phyloP scores from a whole-genome alignment of 2,113 vertebrate genomes.

The Madoqua kirkii region DNA sequence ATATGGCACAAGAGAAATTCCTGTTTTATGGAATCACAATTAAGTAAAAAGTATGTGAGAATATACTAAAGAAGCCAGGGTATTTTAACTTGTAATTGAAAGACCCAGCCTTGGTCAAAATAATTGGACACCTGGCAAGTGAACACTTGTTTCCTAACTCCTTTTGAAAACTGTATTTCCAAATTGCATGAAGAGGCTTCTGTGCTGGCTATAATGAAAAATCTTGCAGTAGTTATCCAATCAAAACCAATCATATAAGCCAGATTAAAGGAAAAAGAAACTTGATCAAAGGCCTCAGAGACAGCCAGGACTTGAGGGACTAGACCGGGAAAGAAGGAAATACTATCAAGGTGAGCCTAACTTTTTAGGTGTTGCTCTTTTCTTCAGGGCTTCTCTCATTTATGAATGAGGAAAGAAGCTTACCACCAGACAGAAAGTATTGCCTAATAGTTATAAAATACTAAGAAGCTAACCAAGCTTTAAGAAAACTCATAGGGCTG shows the following conservation, averaged over 20 bases:
- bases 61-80: slow-evolving; percentile 7
- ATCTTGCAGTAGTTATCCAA: background rate
- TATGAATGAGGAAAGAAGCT: background rate
- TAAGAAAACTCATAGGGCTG: background rate
- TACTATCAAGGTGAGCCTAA: background rate
- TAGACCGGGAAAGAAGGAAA: background rate
- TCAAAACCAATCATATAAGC: background rate
- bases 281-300: background rate
- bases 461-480: background rate
- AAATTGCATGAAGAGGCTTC: background rate
- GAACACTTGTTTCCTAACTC: background rate
- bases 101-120: slow-evolving; percentile 32
- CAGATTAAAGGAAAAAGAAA: slow-evolving; percentile 4
- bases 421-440: background rate
- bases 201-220: background rate
- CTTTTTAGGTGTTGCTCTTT: background rate
- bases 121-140: slow-evolving; percentile 54
- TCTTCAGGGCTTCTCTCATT: background rate
- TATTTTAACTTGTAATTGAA: slow-evolving; percentile 39
- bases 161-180: slow-evolving; percentile 32
- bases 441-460: background rate
- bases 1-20: slow-evolving; percentile 7
- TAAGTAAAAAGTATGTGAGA: slow-evolving; percentile 2
- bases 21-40: slow-evolving; percentile 13
- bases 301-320: background rate